Percentiles rank a stretch among this genome's conserved stretches.
Evolutionary conservation across 1,140 invertebrate species (phyloP).

Genomic region (Acyrthosiphon pisum): DNA sequence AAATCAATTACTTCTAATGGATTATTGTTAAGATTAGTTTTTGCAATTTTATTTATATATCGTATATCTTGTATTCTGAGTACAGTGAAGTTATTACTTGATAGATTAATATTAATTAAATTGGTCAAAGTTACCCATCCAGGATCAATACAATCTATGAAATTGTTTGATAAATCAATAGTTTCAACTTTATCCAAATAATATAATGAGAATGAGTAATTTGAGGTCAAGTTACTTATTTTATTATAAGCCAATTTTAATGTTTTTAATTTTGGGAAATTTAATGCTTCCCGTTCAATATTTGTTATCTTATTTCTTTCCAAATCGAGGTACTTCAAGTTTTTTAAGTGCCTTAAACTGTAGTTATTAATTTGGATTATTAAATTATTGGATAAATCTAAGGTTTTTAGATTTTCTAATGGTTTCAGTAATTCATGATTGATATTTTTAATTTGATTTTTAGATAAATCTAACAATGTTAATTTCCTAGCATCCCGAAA

Average conservation of each 20-base stretch:
- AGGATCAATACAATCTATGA: neutral
- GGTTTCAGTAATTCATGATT: slow-evolving; percentile 67
- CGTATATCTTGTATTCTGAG: neutral
- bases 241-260: slow-evolving; percentile 52
- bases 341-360: neutral
- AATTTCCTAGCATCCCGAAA: slow-evolving; percentile 70
- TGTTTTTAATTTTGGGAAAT: neutral
- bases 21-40: slow-evolving; percentile 17
- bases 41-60: neutral
- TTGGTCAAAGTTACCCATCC: neutral
- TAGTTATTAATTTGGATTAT: slow-evolving; percentile 20
- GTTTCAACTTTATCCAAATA: slow-evolving; percentile 50
- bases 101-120: slow-evolving; percentile 34
- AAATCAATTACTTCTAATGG: slow-evolving; percentile 37
- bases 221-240: slow-evolving; percentile 57
- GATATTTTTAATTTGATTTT: slow-evolving; percentile 67
- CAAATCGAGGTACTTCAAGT: slow-evolving; percentile 6
- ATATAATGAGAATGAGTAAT: slow-evolving; percentile 61
- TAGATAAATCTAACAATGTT: slow-evolving; percentile 66
- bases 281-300: slow-evolving; percentile 28
- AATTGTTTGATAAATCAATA: slow-evolving; percentile 33
- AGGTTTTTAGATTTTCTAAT: slow-evolving; percentile 65
- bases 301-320: slow-evolving; percentile 18
- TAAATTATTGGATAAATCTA: slow-evolving; percentile 67
- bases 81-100: slow-evolving; percentile 16